Base-by-base conservation (phyloP, 1,140 invertebrate genomes). In the Brachionus calyciflorus region DNA sequence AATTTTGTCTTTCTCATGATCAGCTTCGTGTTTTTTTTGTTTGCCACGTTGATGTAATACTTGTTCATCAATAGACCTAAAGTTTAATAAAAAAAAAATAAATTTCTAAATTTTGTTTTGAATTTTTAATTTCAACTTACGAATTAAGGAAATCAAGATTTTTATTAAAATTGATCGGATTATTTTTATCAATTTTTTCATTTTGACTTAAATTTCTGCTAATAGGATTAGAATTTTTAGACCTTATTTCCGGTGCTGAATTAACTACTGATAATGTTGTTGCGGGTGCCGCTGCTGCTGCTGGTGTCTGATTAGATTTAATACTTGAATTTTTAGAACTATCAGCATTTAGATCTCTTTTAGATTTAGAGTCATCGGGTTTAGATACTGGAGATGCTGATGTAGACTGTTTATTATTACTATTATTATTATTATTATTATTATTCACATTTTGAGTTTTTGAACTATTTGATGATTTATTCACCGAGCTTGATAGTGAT, bases 1-100 rank as follows among this genome's bases (percentile, higher is more conserved):
- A 9, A 73, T 17, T 24, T 55, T 49, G n/a, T 73, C 69, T 28
- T 49, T 73, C 30, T 73, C 69, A 21, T 49, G 5, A 26, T 73
- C 69, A 14, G 69, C 69, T 28, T 73, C 69, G 24, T 73, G 69
- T 49, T 73, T 73, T 40, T 73, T 73, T 49, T 73, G 69, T 48
- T 73, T 73, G 14, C 69, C 69, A 19, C 69, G 41, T 30, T 73
- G 69, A 21, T 55, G 46, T 17, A 73, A 55, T 37, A 51, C 46
- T 51, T 73, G 46, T 24, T 73, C 69, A 26, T 73, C 69, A 30
- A 73, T 17, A 1, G 69, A 49, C 33, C 60, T 65, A 60, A 33
- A 60, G 33, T 26, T 2, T 7, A 55, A 55, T 0, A 37, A 14
- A 4, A 33, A 33, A 5, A 5, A 7, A 7, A 30, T 41, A 65